Percentiles rank a stretch among this genome's conserved stretches.
phyloP scores from a whole-genome alignment of 2,888 invertebrate genomes.

The Agriopis aurantiaria region DNA sequence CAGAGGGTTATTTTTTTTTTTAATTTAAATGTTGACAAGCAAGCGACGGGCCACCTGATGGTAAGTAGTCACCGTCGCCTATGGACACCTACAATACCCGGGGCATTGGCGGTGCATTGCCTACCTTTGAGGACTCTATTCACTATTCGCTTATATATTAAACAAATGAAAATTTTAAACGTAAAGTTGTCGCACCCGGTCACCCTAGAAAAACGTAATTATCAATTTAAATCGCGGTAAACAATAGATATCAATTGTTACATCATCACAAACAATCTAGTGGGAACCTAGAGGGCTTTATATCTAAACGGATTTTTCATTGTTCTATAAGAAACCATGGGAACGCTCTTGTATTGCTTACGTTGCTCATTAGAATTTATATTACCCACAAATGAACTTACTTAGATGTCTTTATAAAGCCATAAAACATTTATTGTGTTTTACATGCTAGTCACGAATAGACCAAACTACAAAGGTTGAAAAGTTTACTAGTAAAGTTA shows the following conservation, averaged over 20 bases:
- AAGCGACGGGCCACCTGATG: no score
- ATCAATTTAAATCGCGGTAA: slow-evolving; percentile 34
- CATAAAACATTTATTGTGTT: slow-evolving; percentile 39
- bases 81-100: no score
- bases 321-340: slow-evolving; percentile 54
- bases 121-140: no score
- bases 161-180: no score
- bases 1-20: no score
- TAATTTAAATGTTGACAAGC: no score
- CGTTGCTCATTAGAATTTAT: slow-evolving; percentile 56
- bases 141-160: no score
- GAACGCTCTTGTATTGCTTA: slow-evolving; percentile 49
- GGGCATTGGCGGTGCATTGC: no score
- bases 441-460: slow-evolving; percentile 33
- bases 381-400: slow-evolving; percentile 47
- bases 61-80: no score
- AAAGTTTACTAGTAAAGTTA: slow-evolving; percentile 7
- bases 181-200: background rate
- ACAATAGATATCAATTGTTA: slow-evolving; percentile 43
- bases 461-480: slow-evolving; percentile 13
- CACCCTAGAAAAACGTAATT: slow-evolving; percentile 26
- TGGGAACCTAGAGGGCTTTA: slow-evolving; percentile 48
- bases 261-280: slow-evolving; percentile 42
- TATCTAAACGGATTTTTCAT: slow-evolving; percentile 48
- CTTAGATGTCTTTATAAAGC: slow-evolving; percentile 30